Evolutionary conservation across 2,888 invertebrate species (phyloP), one percentile per base, ranked within the genome.

Genomic region (Melipona bicolor): DNA sequence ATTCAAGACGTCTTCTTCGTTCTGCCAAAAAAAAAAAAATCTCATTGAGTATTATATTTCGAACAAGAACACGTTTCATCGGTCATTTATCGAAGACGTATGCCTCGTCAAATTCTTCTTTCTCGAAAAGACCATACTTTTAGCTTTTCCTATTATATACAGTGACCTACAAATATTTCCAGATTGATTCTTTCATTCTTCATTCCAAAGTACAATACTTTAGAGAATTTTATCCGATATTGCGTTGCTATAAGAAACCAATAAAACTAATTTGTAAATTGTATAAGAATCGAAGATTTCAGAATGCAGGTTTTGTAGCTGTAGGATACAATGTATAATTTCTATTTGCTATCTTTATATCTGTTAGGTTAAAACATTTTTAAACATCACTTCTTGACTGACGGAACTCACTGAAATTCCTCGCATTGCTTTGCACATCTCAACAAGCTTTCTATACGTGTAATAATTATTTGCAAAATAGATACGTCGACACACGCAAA

Each of bases 1-100:
- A 69, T 27, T 77, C 70, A 52, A 67, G 59, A 54, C 64, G 36
- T 24, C 43, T n/a, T 59, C 21, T 24, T 70, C 32, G 32, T 13
- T 15, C 17, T 49, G 19, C 19, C 19, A 11, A 64, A 64, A 61
- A 54, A 52, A 73, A 49, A 32, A 32, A 4, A 3, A 49, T 43
- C 15, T 19, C 54, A 74, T 64, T 52, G 50, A 24, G 15, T 19
- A 19, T n/a, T 64, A 50, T 49, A 64, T 65, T 65, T 80, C 21
- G 49, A 80, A 69, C n/a, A n/a, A 24, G n/a, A 43, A 9, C 13
- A 4, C 24, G 21, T 67, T 49, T 61, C 67, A 21, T 67, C 67
- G 21, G 36, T 17, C 15, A 4, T 21, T 21, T 15, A 15, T 36
- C 19, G 17, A 36, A 70, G 4, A 19, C n/a, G 9, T 15, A n/a